Base-by-base conservation (phyloP, 1,140 invertebrate species). In the Scylla paramamosain region DNA sequence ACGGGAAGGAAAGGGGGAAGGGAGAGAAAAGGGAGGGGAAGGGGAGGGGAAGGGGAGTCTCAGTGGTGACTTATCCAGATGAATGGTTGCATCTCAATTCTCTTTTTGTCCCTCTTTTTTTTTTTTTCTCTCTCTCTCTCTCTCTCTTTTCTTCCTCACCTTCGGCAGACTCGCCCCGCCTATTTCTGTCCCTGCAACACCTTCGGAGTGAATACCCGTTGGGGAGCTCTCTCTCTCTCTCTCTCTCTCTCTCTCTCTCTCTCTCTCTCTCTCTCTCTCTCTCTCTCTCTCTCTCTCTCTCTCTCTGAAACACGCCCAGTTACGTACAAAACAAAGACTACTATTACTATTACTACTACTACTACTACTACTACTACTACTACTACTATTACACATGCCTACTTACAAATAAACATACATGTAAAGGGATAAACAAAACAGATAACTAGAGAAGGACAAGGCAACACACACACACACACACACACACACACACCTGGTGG, bases 31-130 rank as follows among this genome's bases (percentile, higher is more conserved):
- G 14, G 28, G 29, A 29, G 46, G 12, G 92, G 92, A 28, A 39
- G 31, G 10, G 67, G 59, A 45, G 82, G 12, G 45, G 39, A 32
- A 91, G 46, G 92, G 46, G 67, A 45, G 45, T 46, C 28, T 31
- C 39, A 25, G 92, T 29, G 92, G 82, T 86, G 77, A 93, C 92
- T 84, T 93, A 86, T 92, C 92, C 92, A 93, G 92, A 93, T 86
- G 92, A 46, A 93, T 93, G 92, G 92, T 92, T 92, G 91, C 67
- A 92, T 92, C 91, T 92, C 91, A 92, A 92, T 92, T 92, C 91
- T 46, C 29, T 92, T 92, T 92, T 92, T 92, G 67, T 52, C 28
- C 45, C 86, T 39, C 86, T 39, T 25, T 39, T 31, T 39, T 20
- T 39, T 32, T 32, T 45, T 88, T 29, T 84, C 6, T 84, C 25